Evolutionary conservation across 1,140 invertebrate genomes (phyloP).

Genomic region (Rhagoletis zephyria): DNA sequence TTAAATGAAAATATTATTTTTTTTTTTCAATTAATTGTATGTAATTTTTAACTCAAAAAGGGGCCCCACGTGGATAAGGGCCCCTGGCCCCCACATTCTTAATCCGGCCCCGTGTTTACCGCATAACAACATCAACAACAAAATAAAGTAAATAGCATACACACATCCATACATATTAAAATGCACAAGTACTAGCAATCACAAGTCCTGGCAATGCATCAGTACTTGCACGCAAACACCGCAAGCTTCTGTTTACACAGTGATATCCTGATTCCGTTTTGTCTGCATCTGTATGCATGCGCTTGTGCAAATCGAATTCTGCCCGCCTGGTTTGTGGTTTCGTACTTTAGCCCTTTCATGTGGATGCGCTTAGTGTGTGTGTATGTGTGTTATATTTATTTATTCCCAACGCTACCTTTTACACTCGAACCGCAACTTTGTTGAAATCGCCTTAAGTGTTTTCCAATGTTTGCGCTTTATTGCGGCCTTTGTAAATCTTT

Average conservation of each 20-base stretch:
- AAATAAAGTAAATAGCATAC: neutral
- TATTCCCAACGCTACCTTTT: conserved; percentile 38
- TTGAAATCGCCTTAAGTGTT: conserved; percentile 37
- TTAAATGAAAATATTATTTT: no score
- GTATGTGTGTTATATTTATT: neutral
- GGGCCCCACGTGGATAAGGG: no score
- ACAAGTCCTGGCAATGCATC: neutral
- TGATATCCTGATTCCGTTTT: neutral
- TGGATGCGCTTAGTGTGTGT: neutral
- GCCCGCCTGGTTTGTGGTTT: conserved; percentile 20
- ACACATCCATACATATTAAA: neutral
- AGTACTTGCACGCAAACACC: conserved; percentile 6
- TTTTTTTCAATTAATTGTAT: no score
- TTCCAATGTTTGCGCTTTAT: conserved; percentile 29
- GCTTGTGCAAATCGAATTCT: neutral
- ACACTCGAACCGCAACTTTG: neutral
- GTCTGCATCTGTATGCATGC: neutral
- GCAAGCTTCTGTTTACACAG: conserved; percentile 24
- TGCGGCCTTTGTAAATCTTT: conserved; percentile 30
- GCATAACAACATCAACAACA: no score
- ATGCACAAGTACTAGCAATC: neutral
- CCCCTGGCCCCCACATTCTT: no score
- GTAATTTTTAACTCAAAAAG: no score
- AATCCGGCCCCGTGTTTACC: no score
- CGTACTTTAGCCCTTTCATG: neutral